A percentile compares a stretch with the other conserved stretches of the same genome.
phyloP scores from a whole-genome alignment of 2,888 invertebrate species.

The Heteromyza rotundicornis region DNA sequence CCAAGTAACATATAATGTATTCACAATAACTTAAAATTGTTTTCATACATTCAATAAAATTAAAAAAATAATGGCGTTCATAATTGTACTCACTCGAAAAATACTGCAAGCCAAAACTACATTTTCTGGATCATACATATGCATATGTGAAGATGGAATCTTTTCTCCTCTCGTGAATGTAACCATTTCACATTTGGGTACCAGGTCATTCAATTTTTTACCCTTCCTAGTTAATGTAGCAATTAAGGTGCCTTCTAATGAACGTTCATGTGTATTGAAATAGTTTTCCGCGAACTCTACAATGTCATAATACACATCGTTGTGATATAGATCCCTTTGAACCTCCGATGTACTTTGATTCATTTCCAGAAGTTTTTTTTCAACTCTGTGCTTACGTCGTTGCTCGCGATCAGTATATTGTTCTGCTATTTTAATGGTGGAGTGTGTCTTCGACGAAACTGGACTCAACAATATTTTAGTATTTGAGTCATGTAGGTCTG shows the following conservation, averaged over 20 bases:
- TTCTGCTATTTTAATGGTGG: conserved; percentile 7
- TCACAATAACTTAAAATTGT: no score
- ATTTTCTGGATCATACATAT: conserved; percentile 94
- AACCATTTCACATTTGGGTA: conserved; percentile 93
- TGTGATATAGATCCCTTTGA: conserved; percentile 60
- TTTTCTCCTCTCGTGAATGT: conserved; percentile 85
- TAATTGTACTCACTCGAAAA: conserved; percentile 81
- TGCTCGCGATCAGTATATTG: conserved; percentile 74
- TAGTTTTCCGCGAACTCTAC: conserved; percentile 92
- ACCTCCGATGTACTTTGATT: conserved; percentile 65
- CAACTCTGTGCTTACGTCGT: conserved; percentile 82
- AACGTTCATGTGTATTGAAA: conserved; percentile 87
- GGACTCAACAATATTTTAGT: no score
- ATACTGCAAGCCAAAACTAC: conserved; percentile 86
- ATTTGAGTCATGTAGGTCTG: no score
- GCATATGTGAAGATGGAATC: conserved; percentile 92
- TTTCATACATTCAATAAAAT: no score
- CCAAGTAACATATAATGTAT: no score
- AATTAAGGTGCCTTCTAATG: conserved; percentile 87
- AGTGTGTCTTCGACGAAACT: no score
- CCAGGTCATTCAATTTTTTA: conserved; percentile 76
- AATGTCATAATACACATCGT: conserved; percentile 78
- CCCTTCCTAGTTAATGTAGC: conserved; percentile 82
- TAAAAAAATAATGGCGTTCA: no score
- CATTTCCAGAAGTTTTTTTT: conserved; percentile 83